These are phyloP conservation scores for Columba guinea DNA, from an alignment of 2,797 vertebrate genomes.

Conservation along the genomic window DNA sequence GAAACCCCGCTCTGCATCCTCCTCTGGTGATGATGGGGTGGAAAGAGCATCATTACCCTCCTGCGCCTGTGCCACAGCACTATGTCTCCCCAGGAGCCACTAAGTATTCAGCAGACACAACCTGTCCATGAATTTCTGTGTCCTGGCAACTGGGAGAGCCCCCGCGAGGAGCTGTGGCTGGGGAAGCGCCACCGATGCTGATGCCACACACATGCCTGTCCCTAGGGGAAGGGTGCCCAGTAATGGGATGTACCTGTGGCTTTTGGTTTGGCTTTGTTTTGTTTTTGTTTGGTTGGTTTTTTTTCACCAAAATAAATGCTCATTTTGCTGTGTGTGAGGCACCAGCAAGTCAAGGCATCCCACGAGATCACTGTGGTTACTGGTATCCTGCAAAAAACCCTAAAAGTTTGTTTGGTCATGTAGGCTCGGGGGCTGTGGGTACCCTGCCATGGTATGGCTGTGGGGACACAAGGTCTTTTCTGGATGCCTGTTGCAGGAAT, in stretches of 20 bases:
- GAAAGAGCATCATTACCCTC: slow-evolving; percentile 18
- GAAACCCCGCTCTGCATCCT: rapidly evolving
- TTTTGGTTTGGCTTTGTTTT: background rate
- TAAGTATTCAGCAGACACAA: rapidly evolving
- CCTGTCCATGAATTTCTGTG: rapidly evolving
- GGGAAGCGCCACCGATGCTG: rapidly evolving
- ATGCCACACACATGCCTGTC: rapidly evolving
- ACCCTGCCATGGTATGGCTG: rapidly evolving
- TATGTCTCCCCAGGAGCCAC: background rate
- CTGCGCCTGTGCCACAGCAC: background rate
- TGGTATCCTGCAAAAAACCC: background rate
- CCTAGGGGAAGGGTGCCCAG: background rate
- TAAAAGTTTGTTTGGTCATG: background rate
- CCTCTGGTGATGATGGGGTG: background rate
- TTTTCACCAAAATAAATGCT: background rate
- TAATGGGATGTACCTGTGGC: rapidly evolving
- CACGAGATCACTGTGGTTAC: background rate
- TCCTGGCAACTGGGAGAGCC: background rate
- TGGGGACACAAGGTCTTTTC: no score
- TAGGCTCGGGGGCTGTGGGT: background rate
- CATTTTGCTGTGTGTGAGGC: background rate
- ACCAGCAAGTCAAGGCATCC: background rate
- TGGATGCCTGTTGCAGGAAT: background rate
- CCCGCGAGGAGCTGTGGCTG: background rate
- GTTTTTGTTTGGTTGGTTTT: no score